These are phyloP conservation scores for Brachionus manjavacas DNA, from an alignment of 1,140 invertebrate genomes.

Conservation along the genomic window DNA sequence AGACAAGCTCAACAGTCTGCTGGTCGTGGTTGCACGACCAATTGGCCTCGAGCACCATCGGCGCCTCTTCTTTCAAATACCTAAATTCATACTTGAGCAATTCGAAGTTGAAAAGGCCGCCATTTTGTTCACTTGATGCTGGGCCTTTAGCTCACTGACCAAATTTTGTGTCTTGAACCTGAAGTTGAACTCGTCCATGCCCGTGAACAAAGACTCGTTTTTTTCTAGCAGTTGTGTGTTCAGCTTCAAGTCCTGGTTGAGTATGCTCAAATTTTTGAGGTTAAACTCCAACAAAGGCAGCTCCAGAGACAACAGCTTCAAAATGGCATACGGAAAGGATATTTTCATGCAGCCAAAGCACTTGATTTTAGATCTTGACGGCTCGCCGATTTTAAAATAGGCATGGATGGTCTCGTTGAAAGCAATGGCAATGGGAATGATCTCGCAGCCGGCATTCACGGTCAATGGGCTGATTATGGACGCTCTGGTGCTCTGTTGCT, in stretches of 20 bases:
- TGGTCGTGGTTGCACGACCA: neutral
- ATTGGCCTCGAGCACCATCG: neutral
- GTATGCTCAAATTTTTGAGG: slow-evolving; percentile 9
- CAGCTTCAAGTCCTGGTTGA: slow-evolving; percentile 9
- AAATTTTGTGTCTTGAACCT: neutral
- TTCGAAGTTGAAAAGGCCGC: slow-evolving; percentile 39
- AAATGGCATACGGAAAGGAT: slow-evolving; percentile 28
- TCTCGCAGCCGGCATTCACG: neutral
- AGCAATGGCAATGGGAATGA: slow-evolving; percentile 19
- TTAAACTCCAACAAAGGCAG: neutral
- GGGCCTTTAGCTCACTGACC: neutral
- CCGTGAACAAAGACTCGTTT: neutral
- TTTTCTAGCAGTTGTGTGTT: slow-evolving; percentile 18
- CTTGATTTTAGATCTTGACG: neutral
- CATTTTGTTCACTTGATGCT: slow-evolving; percentile 7
- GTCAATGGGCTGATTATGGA: slow-evolving; percentile 34
- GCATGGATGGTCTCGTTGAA: slow-evolving; percentile 40
- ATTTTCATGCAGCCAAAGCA: slow-evolving; percentile 37
- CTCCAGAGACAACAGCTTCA: neutral
- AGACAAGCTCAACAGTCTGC: neutral
- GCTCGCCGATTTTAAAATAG: slow-evolving; percentile 22
- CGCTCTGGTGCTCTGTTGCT: slow-evolving; percentile 21
- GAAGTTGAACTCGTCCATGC: slow-evolving; percentile 14
- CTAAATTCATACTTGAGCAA: slow-evolving; percentile 32
- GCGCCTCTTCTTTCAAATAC: neutral